phyloP scores from a whole-genome alignment of 2,888 invertebrate genomes.

The Copidosoma aretas region DNA sequence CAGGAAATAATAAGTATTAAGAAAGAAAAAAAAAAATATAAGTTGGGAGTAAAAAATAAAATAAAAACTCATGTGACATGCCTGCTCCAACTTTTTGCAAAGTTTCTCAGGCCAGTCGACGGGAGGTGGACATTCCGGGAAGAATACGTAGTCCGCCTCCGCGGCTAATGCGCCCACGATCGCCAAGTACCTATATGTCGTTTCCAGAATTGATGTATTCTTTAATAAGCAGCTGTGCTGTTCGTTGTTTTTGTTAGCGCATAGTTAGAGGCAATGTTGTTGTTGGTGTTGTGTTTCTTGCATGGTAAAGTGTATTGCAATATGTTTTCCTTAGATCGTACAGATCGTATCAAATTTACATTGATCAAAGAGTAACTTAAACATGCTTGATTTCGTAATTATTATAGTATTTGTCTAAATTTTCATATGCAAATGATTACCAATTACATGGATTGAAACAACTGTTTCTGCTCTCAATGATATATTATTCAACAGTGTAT shows the following conservation, averaged over 20 bases:
- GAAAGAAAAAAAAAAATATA: conserved; percentile 15
- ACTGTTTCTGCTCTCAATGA: no score
- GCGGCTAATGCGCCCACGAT: conserved; percentile 94
- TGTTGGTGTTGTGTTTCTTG: no score
- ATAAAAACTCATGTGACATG: conserved; percentile 62
- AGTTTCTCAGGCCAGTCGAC: conserved; percentile 91
- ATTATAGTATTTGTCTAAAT: no score
- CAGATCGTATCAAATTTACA: no score
- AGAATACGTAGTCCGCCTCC: conserved; percentile 99
- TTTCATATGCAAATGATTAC: no score
- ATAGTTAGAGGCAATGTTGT: no score
- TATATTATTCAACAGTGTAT: no score
- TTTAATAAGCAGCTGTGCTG: not conserved
- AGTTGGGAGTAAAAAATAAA: conserved; percentile 25
- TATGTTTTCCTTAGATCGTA: no score
- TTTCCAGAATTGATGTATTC: conserved; percentile 12
- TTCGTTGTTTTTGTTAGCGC: not conserved
- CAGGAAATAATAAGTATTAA: not conserved
- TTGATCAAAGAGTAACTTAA: no score
- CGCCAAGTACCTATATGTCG: conserved; percentile 85
- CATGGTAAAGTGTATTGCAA: no score
- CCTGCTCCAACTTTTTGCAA: conserved; percentile 94
- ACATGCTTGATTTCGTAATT: no score
- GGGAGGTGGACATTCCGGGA: conserved; percentile 96
- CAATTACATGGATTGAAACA: no score